Percentiles rank a stretch among this genome's conserved stretches.
Evolutionary conservation across 2,888 invertebrate genomes (phyloP).

Genomic region (Dinocampus coccinellae): DNA sequence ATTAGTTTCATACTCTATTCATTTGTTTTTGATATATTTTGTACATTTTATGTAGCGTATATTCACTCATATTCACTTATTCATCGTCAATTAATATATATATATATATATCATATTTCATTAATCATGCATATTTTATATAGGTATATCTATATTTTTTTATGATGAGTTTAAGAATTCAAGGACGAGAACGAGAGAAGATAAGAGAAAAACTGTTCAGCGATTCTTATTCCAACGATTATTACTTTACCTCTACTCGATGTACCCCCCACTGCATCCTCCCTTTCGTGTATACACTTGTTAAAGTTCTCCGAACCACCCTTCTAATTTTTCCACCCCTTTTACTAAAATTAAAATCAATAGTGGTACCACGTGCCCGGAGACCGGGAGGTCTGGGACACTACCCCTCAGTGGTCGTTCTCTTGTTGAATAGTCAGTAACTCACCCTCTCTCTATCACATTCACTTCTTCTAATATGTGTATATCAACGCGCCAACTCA

Average conservation of each 20-base stretch:
- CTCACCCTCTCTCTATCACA: slow-evolving; percentile 29
- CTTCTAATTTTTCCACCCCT: slow-evolving; percentile 70
- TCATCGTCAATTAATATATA: slow-evolving; percentile 37
- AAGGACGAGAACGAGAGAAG: slow-evolving; percentile 60
- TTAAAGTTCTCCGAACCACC: slow-evolving; percentile 59
- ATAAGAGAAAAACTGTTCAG: slow-evolving; percentile 68
- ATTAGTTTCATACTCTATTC: slow-evolving; percentile 37
- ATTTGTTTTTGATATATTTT: too few relatives aligned
- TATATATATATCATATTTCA: too few relatives aligned
- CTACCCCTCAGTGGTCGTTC: slow-evolving; percentile 31
- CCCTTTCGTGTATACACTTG: slow-evolving; percentile 39
- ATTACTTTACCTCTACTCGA: too few relatives aligned
- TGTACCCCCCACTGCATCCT: slow-evolving; percentile 61
- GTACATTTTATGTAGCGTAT: too few relatives aligned
- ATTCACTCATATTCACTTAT: slow-evolving; percentile 29
- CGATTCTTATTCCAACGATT: slow-evolving; percentile 56
- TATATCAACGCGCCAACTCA: too few relatives aligned
- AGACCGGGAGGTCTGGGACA: slow-evolving; percentile 49
- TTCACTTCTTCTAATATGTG: slow-evolving; percentile 24
- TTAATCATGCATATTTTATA: too few relatives aligned
- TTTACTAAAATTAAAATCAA: slow-evolving; percentile 70
- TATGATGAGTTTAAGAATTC: background rate
- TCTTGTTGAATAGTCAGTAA: slow-evolving; percentile 7
- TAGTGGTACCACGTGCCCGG: slow-evolving; percentile 69
- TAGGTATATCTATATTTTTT: slow-evolving; percentile 37